Evolutionary conservation across 2,888 invertebrate species (phyloP), one percentile per base, ranked within the genome.

Genomic region (Pandemis corylana): DNA sequence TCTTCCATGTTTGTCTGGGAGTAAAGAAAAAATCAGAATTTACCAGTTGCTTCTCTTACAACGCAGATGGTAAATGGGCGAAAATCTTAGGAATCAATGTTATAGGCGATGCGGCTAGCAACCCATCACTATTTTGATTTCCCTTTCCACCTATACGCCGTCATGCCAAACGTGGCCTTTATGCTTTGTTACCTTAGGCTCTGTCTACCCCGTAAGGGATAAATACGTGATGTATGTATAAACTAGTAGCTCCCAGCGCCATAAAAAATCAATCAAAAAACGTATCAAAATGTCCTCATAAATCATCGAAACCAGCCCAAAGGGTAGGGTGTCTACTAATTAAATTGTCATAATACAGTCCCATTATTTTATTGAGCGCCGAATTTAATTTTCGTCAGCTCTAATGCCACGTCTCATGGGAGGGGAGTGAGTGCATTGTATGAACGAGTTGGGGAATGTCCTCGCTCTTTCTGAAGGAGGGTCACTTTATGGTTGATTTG

Each of bases 351-450:
- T 89, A 88, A 89, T 88, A 83, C 84, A 81, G 80, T 83, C 77
- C 87, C 87, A 89, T 90, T 90, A 90, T 91, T 90, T 90, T 90
- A 90, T 89, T 89, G 90, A 86, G 86, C 81, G 41, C 75, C 46
- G 83, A 90, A 91, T 90, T 91, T 89, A 90, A 91, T 90, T 91
- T 87, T 85, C 80, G 79, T 79, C 80, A 80, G 76, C 77, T 80
- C 85, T 88, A 88, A 89, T 90, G 88, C 83, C 85, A 83, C 13
- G 83, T 85, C 89, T 83, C 87, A 3, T 0, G 85, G 82, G 85
- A 68, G 73, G 77, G 85, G 85, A 82, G 83, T 80, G 82, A 78
- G 78, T 74, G 76, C 76, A 77, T 75, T 76, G 76, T 77, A 71
- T 73, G 64, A 66, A 67, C 61, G 72, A 69, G 71, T 69, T 20